Conservation (phyloP, 1,140 invertebrate species). For the Andricus grossulariae region DNA sequence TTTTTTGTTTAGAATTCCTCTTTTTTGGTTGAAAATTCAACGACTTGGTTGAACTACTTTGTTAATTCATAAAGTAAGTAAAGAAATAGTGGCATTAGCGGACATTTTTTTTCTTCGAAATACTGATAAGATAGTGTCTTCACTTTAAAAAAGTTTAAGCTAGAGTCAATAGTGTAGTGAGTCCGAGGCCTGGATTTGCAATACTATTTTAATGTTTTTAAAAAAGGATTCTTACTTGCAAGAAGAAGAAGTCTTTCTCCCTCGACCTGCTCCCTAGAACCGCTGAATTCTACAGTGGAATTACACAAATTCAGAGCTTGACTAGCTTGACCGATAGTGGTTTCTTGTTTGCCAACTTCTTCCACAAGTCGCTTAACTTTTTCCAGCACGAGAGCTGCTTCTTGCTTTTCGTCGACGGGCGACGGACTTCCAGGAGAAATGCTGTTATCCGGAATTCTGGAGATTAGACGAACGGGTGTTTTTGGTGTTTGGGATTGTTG, state of each 20-base stretch:
- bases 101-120: too few relatives aligned
- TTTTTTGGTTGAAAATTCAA: too few relatives aligned
- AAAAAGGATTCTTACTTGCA: conserved; percentile 83
- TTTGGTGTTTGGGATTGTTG: conserved; percentile 80
- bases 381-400: conserved; percentile 75
- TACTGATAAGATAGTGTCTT: too few relatives aligned
- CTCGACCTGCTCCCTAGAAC: conserved; percentile 95
- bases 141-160: too few relatives aligned
- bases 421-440: conserved; percentile 30
- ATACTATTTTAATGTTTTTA: too few relatives aligned
- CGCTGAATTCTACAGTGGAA: conserved; percentile 90
- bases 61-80: too few relatives aligned
- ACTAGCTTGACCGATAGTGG: conserved; percentile 93
- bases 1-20: too few relatives aligned
- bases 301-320: conserved; percentile 94
- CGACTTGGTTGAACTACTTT: too few relatives aligned
- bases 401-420: conserved; percentile 54
- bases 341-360: conserved; percentile 87
- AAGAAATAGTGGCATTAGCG: too few relatives aligned
- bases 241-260: conserved; percentile 92
- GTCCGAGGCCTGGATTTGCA: too few relatives aligned
- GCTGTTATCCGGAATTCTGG: conserved; percentile 58
- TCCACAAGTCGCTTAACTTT: conserved; percentile 83
- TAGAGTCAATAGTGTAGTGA: too few relatives aligned
- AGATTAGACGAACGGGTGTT: conserved; percentile 69